These are phyloP conservation scores for Peromyscus maniculatus DNA, from an alignment of 2,113 vertebrate species.

Conservation along the genomic window DNA sequence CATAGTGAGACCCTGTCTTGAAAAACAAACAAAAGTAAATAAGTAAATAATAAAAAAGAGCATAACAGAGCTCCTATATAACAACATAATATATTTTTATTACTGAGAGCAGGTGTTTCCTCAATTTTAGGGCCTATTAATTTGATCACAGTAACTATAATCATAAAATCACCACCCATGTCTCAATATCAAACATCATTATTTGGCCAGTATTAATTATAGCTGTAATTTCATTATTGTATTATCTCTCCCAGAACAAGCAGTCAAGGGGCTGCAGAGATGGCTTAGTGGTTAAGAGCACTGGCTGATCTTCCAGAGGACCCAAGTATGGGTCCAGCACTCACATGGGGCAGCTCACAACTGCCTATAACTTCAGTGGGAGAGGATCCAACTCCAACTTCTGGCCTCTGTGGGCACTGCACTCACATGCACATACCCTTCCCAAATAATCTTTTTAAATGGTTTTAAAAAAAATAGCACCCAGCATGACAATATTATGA, in stretches of 20 bases:
- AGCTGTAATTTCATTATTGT: background rate
- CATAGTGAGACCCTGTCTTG: background rate
- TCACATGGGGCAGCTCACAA: background rate
- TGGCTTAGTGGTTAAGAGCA: background rate
- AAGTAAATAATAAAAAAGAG: background rate
- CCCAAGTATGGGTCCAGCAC: background rate
- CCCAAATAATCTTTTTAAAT: background rate
- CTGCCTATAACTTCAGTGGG: background rate
- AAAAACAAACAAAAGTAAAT: background rate
- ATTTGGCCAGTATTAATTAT: background rate
- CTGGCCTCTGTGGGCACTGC: background rate
- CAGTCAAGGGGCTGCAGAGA: background rate
- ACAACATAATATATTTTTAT: background rate
- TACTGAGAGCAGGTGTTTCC: background rate
- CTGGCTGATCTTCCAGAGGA: background rate
- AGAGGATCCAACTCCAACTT: background rate
- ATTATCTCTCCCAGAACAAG: background rate
- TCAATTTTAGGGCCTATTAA: background rate
- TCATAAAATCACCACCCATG: background rate
- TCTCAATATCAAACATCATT: background rate
- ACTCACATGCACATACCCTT: background rate
- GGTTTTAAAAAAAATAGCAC: background rate
- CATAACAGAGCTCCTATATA: background rate
- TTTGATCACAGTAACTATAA: background rate
- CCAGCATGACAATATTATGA: no score